These are phyloP conservation scores for Ovis canadensis DNA, from an alignment of 2,113 vertebrate species.

Conservation along the genomic window DNA sequence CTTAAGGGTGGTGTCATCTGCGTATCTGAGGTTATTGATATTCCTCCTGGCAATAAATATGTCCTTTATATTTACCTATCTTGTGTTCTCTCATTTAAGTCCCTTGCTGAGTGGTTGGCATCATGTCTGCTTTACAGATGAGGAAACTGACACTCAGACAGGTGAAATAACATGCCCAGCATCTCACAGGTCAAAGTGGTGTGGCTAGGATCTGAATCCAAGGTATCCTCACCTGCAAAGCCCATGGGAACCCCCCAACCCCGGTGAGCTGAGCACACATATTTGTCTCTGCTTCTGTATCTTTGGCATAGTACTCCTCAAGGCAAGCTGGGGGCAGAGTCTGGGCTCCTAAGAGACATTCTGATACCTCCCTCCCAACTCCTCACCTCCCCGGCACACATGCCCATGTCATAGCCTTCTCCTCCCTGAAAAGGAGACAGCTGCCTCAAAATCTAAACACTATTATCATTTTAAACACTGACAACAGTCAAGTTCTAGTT, in stretches of 20 bases:
- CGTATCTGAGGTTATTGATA: background rate
- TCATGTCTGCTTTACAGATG: background rate
- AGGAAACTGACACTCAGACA: background rate
- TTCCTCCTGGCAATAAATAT: background rate
- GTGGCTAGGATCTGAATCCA: background rate
- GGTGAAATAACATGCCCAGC: background rate
- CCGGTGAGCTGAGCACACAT: background rate
- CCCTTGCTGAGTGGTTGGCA: background rate
- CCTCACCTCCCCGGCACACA: background rate
- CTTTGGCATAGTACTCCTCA: background rate
- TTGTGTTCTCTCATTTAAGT: background rate
- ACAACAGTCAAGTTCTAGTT: background rate
- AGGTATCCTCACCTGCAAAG: too few species aligned
- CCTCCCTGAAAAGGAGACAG: background rate
- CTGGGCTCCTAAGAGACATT: background rate
- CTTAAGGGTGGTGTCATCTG: background rate
- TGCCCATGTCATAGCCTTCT: background rate
- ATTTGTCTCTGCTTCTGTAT: background rate
- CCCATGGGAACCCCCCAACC: fast-evolving
- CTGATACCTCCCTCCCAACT: background rate
- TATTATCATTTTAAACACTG: background rate
- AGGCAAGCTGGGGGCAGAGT: fast-evolving
- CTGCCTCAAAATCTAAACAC: background rate
- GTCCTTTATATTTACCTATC: fast-evolving
- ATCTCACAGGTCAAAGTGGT: background rate